Conservation (phyloP, 2,797 vertebrate genomes). For the Nothura maculosa region DNA sequence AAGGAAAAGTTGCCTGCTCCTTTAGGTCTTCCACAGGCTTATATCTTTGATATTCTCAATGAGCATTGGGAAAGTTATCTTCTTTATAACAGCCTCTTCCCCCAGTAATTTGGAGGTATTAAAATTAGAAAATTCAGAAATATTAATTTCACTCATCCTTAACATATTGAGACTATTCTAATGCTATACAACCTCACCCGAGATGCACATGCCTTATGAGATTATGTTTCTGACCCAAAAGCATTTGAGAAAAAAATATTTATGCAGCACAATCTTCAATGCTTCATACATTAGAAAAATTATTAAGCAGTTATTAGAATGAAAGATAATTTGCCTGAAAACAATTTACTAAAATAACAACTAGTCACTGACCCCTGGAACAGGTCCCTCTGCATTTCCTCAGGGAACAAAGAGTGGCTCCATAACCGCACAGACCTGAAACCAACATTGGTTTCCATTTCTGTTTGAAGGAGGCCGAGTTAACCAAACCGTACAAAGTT, state of each 20-base stretch:
- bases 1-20: background rate
- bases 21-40: background rate
- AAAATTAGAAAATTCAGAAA: background rate
- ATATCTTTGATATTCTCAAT: background rate
- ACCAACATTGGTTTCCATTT: background rate
- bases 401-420: background rate
- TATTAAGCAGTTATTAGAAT: background rate
- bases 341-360: constrained; percentile 47
- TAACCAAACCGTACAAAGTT: background rate
- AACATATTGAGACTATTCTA: background rate
- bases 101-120: background rate
- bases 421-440: background rate
- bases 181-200: background rate
- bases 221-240: background rate
- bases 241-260: constrained; percentile 41
- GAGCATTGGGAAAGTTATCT: background rate
- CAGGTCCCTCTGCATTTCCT: background rate
- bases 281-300: constrained; percentile 37
- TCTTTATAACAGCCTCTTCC: background rate
- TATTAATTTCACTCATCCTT: background rate
- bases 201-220: background rate
- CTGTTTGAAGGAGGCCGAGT: fast-evolving
- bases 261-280: background rate
- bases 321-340: background rate
- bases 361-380: constrained; percentile 29